These are phyloP conservation scores for Grallaria varia DNA, from an alignment of 2,113 vertebrate genomes.

Conservation along the genomic window DNA sequence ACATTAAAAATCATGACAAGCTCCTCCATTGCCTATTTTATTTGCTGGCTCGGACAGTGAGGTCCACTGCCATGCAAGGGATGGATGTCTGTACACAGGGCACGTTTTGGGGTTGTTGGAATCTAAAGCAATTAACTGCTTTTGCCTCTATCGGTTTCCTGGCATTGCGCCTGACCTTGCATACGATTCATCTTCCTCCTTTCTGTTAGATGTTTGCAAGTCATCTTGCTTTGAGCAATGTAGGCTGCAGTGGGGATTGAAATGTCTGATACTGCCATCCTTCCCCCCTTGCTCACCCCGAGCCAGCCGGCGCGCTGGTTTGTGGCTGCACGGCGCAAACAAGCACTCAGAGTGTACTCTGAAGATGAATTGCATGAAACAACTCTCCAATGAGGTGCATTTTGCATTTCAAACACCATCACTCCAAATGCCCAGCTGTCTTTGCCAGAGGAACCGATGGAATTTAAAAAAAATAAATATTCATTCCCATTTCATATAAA, in stretches of 20 bases:
- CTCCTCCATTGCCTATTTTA: background rate
- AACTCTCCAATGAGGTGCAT: background rate
- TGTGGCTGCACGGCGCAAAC: background rate
- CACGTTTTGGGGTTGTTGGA: conserved; percentile 30
- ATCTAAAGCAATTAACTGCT: conserved; percentile 59
- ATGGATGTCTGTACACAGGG: conserved; percentile 21
- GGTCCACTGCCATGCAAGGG: background rate
- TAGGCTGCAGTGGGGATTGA: conserved; percentile 7
- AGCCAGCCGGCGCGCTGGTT: background rate
- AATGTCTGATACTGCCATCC: background rate
- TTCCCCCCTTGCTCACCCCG: background rate
- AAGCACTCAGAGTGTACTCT: background rate
- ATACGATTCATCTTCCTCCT: conserved; percentile 41
- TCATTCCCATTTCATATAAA: background rate
- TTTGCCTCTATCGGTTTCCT: background rate
- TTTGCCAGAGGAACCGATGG: background rate
- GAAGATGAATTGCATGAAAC: background rate
- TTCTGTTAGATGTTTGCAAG: conserved; percentile 44
- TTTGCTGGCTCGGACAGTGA: background rate
- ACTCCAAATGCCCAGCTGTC: conserved; percentile 25
- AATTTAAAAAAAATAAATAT: background rate
- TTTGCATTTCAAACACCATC: conserved; percentile 42
- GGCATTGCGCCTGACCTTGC: conserved; percentile 54
- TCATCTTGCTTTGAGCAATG: conserved; percentile 50
- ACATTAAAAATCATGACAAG: conserved; percentile 16